phyloP scores from a whole-genome alignment of 2,797 vertebrate species.

The Pangasius krempfi region DNA sequence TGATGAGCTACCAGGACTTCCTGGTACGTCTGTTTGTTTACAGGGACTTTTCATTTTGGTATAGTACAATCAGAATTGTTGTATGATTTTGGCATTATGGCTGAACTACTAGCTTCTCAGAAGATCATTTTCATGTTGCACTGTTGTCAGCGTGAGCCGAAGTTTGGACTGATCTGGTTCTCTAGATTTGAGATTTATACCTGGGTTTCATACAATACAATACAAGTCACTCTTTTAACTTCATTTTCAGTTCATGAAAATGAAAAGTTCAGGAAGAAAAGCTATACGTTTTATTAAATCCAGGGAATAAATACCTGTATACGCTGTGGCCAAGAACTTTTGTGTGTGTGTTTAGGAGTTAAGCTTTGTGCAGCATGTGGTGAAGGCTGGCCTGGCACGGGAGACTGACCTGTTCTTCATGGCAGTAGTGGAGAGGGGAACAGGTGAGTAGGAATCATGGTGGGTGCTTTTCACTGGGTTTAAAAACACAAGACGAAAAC shows the following conservation, averaged over 20 bases:
- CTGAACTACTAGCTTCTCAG: background rate
- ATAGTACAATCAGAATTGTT: background rate
- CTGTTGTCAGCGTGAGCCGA: background rate
- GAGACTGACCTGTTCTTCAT: slow-evolving; percentile 92
- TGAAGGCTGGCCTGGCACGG: slow-evolving; percentile 85
- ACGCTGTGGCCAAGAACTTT: background rate
- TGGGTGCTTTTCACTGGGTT: background rate
- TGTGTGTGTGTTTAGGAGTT: slow-evolving; percentile 73
- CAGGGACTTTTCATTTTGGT: background rate
- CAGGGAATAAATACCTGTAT: background rate
- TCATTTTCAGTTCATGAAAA: too few species aligned
- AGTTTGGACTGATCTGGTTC: background rate
- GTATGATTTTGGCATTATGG: too few species aligned
- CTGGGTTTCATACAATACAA: background rate
- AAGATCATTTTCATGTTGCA: background rate
- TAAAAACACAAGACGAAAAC: background rate
- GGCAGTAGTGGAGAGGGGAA: slow-evolving; percentile 91
- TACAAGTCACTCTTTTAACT: too few species aligned
- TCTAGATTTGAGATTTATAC: background rate
- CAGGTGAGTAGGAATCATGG: slow-evolving; percentile 74
- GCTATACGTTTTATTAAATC: background rate
- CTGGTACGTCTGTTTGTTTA: slow-evolving; percentile 69
- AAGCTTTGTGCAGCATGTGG: slow-evolving; percentile 84
- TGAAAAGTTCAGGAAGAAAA: too few species aligned
- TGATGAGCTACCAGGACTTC: slow-evolving; percentile 85